These are phyloP conservation scores for Gymnocephalus cernua DNA, from an alignment of 2,113 vertebrate genomes.

Conservation along the genomic window DNA sequence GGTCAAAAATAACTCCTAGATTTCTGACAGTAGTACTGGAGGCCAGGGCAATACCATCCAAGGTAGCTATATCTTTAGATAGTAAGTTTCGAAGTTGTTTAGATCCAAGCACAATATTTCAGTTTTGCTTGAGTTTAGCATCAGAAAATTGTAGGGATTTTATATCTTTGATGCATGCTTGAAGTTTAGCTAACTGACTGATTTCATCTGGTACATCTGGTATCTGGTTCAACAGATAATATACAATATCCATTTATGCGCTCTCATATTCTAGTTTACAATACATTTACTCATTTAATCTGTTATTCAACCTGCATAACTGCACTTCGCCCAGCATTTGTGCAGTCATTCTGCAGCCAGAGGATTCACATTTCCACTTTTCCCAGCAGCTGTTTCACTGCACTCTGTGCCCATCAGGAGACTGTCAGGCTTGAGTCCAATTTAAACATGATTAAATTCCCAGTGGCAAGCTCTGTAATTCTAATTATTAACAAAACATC, in stretches of 20 bases:
- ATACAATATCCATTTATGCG: not conserved
- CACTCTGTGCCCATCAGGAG: constrained; percentile 27
- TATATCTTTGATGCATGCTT: too few species aligned
- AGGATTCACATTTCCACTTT: constrained; percentile 10
- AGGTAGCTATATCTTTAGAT: too few species aligned
- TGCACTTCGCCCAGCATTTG: constrained; percentile 9
- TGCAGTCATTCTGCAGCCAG: not conserved
- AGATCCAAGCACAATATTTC: too few species aligned
- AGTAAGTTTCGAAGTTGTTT: too few species aligned
- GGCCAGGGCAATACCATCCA: too few species aligned
- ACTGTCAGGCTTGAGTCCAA: constrained; percentile 32
- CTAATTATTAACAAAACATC: constrained; percentile 42
- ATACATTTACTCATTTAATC: constrained; percentile 5
- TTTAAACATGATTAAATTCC: constrained; percentile 57
- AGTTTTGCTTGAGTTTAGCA: too few species aligned
- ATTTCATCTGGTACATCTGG: too few species aligned
- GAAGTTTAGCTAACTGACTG: too few species aligned
- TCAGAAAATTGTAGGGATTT: too few species aligned
- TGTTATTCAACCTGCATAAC: not conserved
- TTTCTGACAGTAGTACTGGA: too few species aligned
- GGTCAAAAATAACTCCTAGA: too few species aligned
- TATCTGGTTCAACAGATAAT: too few species aligned
- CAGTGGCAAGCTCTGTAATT: constrained; percentile 36
- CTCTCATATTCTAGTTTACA: not conserved
- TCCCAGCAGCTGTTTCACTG: constrained; percentile 33